Conservation (phyloP, 37 sponge, comb jelly and placozoan species). For the Bolinopsis microptera region DNA sequence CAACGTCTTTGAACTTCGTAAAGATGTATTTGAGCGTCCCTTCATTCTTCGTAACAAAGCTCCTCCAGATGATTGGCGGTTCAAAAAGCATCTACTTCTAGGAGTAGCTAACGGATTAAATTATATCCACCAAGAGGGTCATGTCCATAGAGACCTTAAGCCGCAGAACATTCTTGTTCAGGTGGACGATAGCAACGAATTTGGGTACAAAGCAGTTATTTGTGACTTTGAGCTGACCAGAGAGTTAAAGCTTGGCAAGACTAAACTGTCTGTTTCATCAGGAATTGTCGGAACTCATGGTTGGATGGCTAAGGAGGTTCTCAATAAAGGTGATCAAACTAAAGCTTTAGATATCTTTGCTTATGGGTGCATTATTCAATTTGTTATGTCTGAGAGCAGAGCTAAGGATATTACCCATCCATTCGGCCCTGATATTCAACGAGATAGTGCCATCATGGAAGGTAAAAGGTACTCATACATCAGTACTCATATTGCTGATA, state of each 20-base stretch:
- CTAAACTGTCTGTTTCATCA: neutral
- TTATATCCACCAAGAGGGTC: neutral
- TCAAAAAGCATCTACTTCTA: no score
- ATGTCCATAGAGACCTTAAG: no score
- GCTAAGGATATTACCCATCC: neutral
- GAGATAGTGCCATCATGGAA: no score
- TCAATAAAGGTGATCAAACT: no score
- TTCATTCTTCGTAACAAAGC: neutral
- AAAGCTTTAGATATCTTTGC: neutral
- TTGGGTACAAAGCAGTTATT: neutral
- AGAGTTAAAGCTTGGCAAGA: neutral
- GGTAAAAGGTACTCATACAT: no score
- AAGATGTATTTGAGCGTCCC: no score
- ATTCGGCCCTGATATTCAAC: neutral
- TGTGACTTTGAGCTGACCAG: slow-evolving; percentile 11
- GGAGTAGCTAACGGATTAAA: neutral
- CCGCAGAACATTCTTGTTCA: no score
- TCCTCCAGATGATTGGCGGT: neutral
- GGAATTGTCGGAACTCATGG: neutral
- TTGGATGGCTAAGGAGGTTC: neutral
- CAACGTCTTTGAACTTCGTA: no score
- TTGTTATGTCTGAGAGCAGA: neutral
- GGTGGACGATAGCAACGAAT: neutral
- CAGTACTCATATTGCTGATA: no score
- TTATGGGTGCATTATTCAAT: no score